Percentiles rank a stretch among this genome's conserved stretches.
Conservation (phyloP, 2,888 invertebrate genomes). For the Amphipyra berbera region DNA sequence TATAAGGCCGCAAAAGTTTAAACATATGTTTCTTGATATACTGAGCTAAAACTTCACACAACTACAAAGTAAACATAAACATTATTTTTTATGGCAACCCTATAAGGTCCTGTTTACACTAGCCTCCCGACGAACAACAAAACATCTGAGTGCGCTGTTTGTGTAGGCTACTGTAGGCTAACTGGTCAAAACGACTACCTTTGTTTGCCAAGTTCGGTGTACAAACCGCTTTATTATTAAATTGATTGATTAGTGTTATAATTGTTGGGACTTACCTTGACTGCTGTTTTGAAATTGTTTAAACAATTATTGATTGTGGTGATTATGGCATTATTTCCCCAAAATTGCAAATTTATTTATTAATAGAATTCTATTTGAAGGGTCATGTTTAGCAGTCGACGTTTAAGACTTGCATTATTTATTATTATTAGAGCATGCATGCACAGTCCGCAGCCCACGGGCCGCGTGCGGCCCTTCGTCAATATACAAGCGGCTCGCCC, state of each 20-base stretch:
- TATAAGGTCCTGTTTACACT: constrained; percentile 31
- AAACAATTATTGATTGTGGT: not conserved
- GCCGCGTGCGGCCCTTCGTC: no score
- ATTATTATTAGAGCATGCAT: no score
- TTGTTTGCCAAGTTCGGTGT: constrained; percentile 18
- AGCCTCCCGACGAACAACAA: constrained; percentile 32
- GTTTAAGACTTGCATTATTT: no score
- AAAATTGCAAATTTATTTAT: no score
- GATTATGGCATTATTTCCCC: no score
- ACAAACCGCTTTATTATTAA: constrained; percentile 46
- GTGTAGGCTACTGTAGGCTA: constrained; percentile 40
- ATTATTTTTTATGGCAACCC: constrained; percentile 9
- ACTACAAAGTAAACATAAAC: constrained; percentile 3
- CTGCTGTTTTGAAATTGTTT: constrained; percentile 12
- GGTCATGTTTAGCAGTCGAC: no score
- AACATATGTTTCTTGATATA: not conserved
- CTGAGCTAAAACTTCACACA: not conserved
- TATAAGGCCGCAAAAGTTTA: no score
- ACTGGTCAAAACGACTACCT: constrained; percentile 25
- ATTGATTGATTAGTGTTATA: constrained; percentile 49
- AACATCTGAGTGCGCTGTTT: constrained; percentile 38
- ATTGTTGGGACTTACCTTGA: constrained; percentile 14
- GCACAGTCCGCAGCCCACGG: no score
- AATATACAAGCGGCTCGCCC: no score
- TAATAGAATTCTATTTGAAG: no score